Conservation (phyloP, 1,140 invertebrate species). For the Chionoecetes opilio region DNA sequence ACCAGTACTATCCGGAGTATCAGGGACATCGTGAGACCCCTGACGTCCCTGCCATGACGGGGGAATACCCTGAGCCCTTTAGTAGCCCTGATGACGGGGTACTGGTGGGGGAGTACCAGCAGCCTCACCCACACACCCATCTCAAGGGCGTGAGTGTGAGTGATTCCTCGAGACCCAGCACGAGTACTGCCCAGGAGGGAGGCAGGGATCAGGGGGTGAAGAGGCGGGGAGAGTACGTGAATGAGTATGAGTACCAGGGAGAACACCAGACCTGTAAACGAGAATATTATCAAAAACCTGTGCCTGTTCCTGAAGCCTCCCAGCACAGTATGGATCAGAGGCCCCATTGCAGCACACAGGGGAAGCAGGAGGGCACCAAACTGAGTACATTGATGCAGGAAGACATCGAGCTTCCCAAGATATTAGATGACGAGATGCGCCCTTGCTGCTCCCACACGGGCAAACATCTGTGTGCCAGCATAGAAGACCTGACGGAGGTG, state of each 20-base stretch:
- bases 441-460: slow-evolving; percentile 73
- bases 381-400: slow-evolving; percentile 47
- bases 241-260: slow-evolving; percentile 59
- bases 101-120: slow-evolving; percentile 35
- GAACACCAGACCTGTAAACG: slow-evolving; percentile 50
- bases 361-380: slow-evolving; percentile 40
- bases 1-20: slow-evolving; percentile 72
- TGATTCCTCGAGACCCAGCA: background rate
- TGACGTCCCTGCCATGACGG: background rate
- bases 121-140: background rate
- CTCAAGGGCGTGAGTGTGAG: background rate
- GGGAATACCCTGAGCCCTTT: slow-evolving; percentile 52
- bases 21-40: slow-evolving; percentile 31
- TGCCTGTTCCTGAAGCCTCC: background rate
- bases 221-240: slow-evolving; percentile 5
- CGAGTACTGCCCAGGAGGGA: background rate
- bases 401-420: slow-evolving; percentile 23
- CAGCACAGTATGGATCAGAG: background rate
- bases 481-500: slow-evolving; percentile 73
- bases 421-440: slow-evolving; percentile 67
- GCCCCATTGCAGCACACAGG: slow-evolving; percentile 31
- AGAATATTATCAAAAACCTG: slow-evolving; percentile 31
- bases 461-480: slow-evolving; percentile 75
- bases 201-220: slow-evolving; percentile 51
- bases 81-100: background rate